Conservation (phyloP, 2,113 vertebrate genomes). For the Mastomys natalensis region DNA sequence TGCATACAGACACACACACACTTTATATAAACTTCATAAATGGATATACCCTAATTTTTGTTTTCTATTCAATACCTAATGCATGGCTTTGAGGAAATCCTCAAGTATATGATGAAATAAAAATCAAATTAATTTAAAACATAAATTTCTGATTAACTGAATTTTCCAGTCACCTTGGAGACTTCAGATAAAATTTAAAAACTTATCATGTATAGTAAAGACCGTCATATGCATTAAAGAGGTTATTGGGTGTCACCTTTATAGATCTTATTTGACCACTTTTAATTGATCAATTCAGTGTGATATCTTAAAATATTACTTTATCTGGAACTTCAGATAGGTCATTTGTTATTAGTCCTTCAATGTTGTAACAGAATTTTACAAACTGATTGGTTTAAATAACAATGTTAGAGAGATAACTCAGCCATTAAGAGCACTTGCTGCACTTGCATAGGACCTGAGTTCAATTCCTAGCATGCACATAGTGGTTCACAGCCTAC, state of each 20-base stretch:
- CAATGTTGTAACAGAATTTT: background rate
- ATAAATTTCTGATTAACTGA: conserved; percentile 34
- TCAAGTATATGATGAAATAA: conserved; percentile 20
- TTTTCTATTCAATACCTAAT: background rate
- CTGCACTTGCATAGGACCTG: background rate
- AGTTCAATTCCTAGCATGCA: background rate
- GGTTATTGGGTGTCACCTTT: background rate
- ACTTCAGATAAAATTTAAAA: background rate
- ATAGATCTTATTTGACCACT: background rate
- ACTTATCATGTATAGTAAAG: background rate
- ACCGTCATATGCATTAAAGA: background rate
- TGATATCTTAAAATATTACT: conserved; percentile 1
- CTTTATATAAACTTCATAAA: background rate
- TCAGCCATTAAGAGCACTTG: background rate
- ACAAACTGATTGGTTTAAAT: background rate
- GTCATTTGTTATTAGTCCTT: background rate
- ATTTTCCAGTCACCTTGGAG: conserved; percentile 4
- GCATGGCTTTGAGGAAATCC: background rate
- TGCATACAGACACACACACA: background rate
- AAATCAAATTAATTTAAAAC: conserved; percentile 36
- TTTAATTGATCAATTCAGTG: conserved; percentile 33
- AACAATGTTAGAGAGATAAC: background rate
- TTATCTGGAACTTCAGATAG: background rate
- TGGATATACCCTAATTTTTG: conserved; percentile 18
- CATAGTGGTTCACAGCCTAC: background rate